Conservation (phyloP, 2,888 invertebrate genomes). For the Psococerastis gibbosa region DNA sequence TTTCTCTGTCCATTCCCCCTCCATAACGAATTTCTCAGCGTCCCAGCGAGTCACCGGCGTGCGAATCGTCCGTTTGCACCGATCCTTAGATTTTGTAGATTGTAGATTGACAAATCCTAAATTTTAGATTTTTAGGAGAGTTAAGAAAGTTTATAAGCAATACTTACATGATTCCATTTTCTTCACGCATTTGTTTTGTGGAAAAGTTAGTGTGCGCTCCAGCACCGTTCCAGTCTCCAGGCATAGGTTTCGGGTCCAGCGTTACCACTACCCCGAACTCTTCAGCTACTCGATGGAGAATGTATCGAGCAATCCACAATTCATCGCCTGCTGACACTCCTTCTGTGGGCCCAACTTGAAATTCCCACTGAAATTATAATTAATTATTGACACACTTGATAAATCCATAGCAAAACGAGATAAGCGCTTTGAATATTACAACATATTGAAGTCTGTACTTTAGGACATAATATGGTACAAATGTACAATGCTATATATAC, state of each 20-base stretch:
- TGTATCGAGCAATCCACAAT: constrained; percentile 72
- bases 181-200: constrained; percentile 75
- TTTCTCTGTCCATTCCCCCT: too few species aligned
- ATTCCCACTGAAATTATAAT: constrained; percentile 78
- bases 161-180: constrained; percentile 64
- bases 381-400: too few species aligned
- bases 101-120: too few species aligned
- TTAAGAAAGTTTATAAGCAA: constrained; percentile 10
- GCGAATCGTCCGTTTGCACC: too few species aligned
- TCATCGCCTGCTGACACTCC: constrained; percentile 72
- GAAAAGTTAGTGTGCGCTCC: constrained; percentile 96
- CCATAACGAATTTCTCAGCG: too few species aligned
- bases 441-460: too few species aligned
- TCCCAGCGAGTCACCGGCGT: too few species aligned
- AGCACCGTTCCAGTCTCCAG: constrained; percentile 86
- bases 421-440: too few species aligned
- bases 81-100: too few species aligned
- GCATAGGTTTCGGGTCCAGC: constrained; percentile 58
- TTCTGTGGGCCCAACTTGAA: constrained; percentile 79
- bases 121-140: neutral
- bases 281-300: constrained; percentile 79
- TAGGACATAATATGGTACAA: too few species aligned
- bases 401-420: too few species aligned
- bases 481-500: too few species aligned
- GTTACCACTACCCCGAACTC: constrained; percentile 72